Percentiles rank a stretch among this genome's conserved stretches.
These are phyloP conservation scores for Brachionus plicatilis DNA, from an alignment of 1,140 invertebrate genomes.

Conservation along the genomic window DNA sequence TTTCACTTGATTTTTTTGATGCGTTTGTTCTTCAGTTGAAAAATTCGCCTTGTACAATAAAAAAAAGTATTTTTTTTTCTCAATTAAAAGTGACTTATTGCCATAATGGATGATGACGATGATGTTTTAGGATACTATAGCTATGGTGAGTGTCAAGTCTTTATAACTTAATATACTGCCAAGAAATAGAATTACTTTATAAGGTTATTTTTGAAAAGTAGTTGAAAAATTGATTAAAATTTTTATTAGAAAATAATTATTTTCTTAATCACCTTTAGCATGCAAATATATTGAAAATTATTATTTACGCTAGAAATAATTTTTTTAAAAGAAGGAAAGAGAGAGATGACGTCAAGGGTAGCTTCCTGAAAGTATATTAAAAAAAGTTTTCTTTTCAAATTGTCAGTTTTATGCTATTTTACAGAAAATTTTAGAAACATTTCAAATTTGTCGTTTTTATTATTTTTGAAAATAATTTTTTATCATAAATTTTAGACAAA, in stretches of 20 bases:
- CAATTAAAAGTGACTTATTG: neutral
- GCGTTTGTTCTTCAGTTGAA: neutral
- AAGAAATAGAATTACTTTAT: neutral
- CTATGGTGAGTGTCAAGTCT: neutral
- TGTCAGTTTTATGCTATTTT: neutral
- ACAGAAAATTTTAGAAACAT: neutral
- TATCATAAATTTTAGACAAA: neutral
- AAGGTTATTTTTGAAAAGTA: neutral
- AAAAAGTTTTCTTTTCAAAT: neutral
- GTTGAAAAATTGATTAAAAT: neutral
- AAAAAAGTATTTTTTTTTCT: neutral
- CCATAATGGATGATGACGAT: constrained; percentile 8
- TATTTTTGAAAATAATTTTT: neutral
- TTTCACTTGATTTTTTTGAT: neutral
- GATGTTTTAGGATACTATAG: constrained; percentile 32
- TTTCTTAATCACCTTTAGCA: neutral
- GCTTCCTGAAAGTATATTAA: neutral
- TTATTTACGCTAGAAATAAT: neutral
- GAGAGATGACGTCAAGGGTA: neutral
- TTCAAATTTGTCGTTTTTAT: neutral
- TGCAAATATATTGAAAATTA: neutral
- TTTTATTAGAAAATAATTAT: neutral
- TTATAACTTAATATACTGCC: neutral
- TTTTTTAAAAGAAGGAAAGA: neutral
- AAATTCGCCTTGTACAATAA: neutral